Evolutionary conservation across 2,113 vertebrate species (phyloP), one percentile per base, ranked within the genome.

Genomic region (Odontophorus gujanensis): DNA sequence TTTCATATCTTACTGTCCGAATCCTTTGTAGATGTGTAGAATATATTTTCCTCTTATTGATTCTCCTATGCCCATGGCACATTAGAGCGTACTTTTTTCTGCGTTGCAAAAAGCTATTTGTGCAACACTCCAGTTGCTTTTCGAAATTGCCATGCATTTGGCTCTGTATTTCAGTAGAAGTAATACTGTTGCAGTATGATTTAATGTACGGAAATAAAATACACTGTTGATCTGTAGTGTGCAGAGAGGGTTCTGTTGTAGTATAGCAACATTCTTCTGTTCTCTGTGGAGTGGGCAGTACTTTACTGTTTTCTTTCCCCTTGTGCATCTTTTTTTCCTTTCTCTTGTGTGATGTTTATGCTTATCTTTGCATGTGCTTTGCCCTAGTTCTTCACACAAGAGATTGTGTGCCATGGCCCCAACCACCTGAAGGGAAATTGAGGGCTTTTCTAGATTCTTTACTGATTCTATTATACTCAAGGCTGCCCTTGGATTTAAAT

Each of bases 1-100:
- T 89, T 83, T 67, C 93, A 42, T 95, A 51, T 81, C 85, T 90
- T 84, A 48, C 91, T 95, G 96, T 91, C 81, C 87, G 65, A 95
- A 65, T 91, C 82, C 53, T 95, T 94, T 95, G 85, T 95, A 75
- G 65, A 92, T 81, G 57, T 61, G 76, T 88, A 94, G 82, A 43
- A 48, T 63, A 0, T 87, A 59, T 91, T 48, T 91, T 88, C 10
- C 82, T 65, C 82, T 90, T 95, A 95, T 53, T 96, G 95, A 95
- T 96, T 96, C 80, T 75, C 78, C 43, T 93, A 1, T 93, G 96
- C 95, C 94, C 32, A 18, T 75, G 82, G 93, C 91, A 76, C 19
- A 76, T 85, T 63, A 83, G 55, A 74, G 79, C 38, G 91, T 92
- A 47, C 82, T 85, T 92, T 92, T 92, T 92, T 85, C 81, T 91